Base-by-base conservation (phyloP, 2,888 invertebrate species). In the Polyommatus icarus region DNA sequence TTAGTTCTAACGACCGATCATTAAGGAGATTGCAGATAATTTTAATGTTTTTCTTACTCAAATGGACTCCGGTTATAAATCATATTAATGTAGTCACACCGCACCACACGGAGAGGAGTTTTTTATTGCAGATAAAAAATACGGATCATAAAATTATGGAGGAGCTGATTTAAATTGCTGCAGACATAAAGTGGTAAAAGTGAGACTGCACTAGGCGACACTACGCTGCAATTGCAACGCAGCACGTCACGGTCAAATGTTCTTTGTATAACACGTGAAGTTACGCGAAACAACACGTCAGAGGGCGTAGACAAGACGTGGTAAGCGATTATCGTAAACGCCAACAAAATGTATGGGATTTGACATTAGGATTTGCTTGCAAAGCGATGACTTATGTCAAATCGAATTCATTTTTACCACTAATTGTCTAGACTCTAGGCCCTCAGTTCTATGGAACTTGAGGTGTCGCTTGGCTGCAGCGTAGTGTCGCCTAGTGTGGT, bases 1-100 rank as follows among this genome's bases (percentile, higher is more conserved):
- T 75, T 50, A 50, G 46, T 54, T 75, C 75, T 54, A 46, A 73
- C 72, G 73, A 50, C 73, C 18, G 46, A 50, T 75, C 75, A 75
- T 75, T 75, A 75, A 75, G 50, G 12, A 50, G 75, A 29, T 75
- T 75, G 24, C 40, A 29, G 73, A 46, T 73, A 24, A 46, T 73
- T 46, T 20, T 73, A 24, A 61, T 61, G 61, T 50, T 50, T 50
- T 20, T 46, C 20, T 15, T 20, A 24, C 46, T 20, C 46, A 50
- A 20, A 73, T 40, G 73, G 46, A 29, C 12, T 73, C 46, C 10
- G 15, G 20, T 10, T 20, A 73, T 24, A 73, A 46, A 73, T 46
- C 24, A 71, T 71, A 67, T 29, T 67, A 67, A 29, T 67, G 18
- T 67, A 67, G 67, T 24, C 20, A 61, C n/a, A n/a, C n/a, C n/a